Base-by-base conservation (phyloP, 2,888 invertebrate genomes). In the Melangyna quadrimaculata region DNA sequence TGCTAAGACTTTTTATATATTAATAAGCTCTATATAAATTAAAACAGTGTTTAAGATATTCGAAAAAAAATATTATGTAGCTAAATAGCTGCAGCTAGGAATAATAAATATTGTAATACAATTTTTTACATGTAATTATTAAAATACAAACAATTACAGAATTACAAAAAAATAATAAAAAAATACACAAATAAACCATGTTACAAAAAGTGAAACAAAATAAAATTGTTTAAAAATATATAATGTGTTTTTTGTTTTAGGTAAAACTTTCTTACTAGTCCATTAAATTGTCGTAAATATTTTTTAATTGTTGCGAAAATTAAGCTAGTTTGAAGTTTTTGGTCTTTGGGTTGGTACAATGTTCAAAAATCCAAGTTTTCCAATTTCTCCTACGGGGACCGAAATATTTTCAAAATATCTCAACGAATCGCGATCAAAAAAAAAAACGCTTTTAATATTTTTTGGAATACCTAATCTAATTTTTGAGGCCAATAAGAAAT, bases 201-300 rank as follows among this genome's bases (percentile, higher is more conserved):
- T 86, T 80, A 81, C 40, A 69, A 73, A 84, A 59, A 45, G 9
- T 78, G 63, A 80, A 79, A 86, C 77, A 77, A 81, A 86, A 86
- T 86, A 86, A 81, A 86, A 70, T 65, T 86, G 86, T 86, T 86
- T 86, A 78, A 86, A 86, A 81, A 78, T 86, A 72, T 29, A 10
- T 24, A 14, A 22, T 1, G 3, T 19, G 2, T 22, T 37, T 3
- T 32, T 24, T n/a, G n/a, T n/a, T n/a, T n/a, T n/a, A n/a, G n/a
- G n/a, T n/a, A n/a, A n/a, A n/a, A n/a, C n/a, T n/a, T n/a, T n/a
- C n/a, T n/a, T n/a, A n/a, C n/a, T n/a, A n/a, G n/a, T n/a, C n/a
- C n/a, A n/a, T n/a, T n/a, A n/a, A n/a, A n/a, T n/a, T n/a, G n/a
- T n/a, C n/a, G n/a, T n/a, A n/a, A n/a, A n/a, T n/a, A n/a, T n/a